Base-by-base conservation (phyloP, 2,797 vertebrate species). In the Phrynocephalus forsythii region DNA sequence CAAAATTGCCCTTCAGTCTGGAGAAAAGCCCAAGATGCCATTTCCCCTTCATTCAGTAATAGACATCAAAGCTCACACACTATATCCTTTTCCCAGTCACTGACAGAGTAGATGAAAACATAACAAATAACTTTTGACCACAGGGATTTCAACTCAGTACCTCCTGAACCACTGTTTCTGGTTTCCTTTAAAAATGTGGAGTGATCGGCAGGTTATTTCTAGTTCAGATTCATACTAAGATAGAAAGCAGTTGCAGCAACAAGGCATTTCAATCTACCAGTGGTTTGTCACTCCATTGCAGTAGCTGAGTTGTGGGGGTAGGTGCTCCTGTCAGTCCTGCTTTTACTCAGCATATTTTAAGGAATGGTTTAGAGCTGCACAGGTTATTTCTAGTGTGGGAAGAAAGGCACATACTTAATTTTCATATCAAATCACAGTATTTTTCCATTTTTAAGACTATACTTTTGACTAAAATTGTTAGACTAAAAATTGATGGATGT, bases 51-150 rank as follows among this genome's bases (percentile, higher is more conserved):
- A 89, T 93, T 91, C 86, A 92, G 71, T 93, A 94, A 93, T 6
- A n/a, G 91, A 63, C 79, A 90, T 66, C 72, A 91, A 91, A 93
- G 92, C 91, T 94, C 94, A 93, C 56, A 94, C 88, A 22, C 22
- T 90, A 93, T 86, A 90, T 88, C 89, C 86, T 76, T 92, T 95
- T 94, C 92, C 72, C 91, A 86, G n/a, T 92, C 77, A 28, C 90
- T 90, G 93, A 95, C 92, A 94, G 48, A 48, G 68, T 66, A 87
- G 91, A 95, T 94, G 91, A 95, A 96, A 95, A 95, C 91, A 92
- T 79, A 96, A 93, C 91, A 95, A 92, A 95, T 68, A 93, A 73
- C 22, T 89, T 94, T 93, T 44, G 89, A 89, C 92, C 79, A 0
- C 66, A 86, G 94, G 92, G 92, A 94, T 87, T 95, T 95, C 86